These are phyloP conservation scores for Caenorhabditis briggsae DNA, from an alignment of 1,140 invertebrate species.

Conservation along the genomic window DNA sequence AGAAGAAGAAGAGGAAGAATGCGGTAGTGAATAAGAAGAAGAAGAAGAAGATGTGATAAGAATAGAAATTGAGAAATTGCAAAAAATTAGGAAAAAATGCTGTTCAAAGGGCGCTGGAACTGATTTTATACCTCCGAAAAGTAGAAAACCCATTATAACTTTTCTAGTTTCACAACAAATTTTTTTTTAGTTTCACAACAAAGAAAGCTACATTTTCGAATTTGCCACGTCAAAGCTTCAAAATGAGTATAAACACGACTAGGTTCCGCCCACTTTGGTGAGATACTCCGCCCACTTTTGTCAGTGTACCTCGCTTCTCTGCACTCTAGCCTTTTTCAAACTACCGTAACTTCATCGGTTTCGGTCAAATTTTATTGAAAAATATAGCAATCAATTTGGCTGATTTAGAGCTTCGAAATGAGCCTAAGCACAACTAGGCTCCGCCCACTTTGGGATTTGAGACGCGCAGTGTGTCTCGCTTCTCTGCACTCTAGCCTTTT, in stretches of 20 bases:
- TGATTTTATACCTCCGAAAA: no score
- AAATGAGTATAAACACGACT: neutral
- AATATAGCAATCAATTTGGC: neutral
- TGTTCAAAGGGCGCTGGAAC: neutral
- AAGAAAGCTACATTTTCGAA: neutral
- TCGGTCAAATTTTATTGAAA: neutral
- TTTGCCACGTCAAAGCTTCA: neutral
- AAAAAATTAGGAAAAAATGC: neutral
- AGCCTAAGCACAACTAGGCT: no score
- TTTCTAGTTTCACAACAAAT: neutral
- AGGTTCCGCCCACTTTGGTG: neutral
- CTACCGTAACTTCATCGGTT: no score
- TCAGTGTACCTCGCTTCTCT: no score
- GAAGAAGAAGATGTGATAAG: neutral
- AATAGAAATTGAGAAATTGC: neutral
- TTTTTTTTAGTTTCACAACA: neutral
- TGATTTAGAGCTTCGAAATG: neutral
- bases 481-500: no score
- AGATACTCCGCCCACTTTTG: neutral
- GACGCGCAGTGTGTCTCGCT: no score
- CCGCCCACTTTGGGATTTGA: no score
- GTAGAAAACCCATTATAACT: neutral
- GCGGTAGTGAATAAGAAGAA: neutral
- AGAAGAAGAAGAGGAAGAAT: neutral
- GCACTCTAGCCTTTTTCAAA: no score